Evolutionary conservation across 2,113 vertebrate species (phyloP).

Genomic region (Crotalus helleri): DNA sequence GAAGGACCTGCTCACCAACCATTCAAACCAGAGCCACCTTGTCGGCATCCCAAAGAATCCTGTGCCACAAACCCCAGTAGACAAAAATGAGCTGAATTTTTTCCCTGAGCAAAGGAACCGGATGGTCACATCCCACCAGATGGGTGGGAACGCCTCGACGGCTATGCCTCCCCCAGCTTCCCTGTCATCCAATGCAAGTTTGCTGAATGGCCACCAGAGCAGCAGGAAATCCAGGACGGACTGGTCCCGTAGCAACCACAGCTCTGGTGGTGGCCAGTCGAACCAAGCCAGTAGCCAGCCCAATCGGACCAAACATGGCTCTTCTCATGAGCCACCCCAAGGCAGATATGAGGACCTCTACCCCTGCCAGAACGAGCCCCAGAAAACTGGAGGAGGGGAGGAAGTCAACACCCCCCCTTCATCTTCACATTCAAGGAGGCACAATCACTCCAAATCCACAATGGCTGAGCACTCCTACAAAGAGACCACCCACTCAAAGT

Average conservation of each 20-base stretch:
- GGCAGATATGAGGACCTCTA: slow-evolving; percentile 84
- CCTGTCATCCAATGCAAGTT: slow-evolving; percentile 71
- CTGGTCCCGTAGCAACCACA: slow-evolving; percentile 79
- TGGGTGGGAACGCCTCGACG: slow-evolving; percentile 56
- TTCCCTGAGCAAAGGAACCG: slow-evolving; percentile 79
- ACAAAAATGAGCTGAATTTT: slow-evolving; percentile 79
- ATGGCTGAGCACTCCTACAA: slow-evolving; percentile 73
- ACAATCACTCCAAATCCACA: slow-evolving; percentile 70
- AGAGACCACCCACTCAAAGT: slow-evolving; percentile 79
- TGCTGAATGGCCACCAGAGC: slow-evolving; percentile 72
- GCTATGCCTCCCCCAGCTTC: slow-evolving; percentile 73
- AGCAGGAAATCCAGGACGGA: slow-evolving; percentile 84
- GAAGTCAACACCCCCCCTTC: slow-evolving; percentile 75
- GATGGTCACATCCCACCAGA: slow-evolving; percentile 72
- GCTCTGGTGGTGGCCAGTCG: slow-evolving; percentile 62
- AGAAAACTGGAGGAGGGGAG: slow-evolving; percentile 71
- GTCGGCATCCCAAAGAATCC: slow-evolving; percentile 95
- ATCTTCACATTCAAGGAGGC: slow-evolving; percentile 74
- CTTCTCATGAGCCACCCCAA: slow-evolving; percentile 76
- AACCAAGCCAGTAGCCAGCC: slow-evolving; percentile 68
- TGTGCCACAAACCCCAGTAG: slow-evolving; percentile 79
- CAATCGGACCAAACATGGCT: slow-evolving; percentile 75
- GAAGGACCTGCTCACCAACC: slow-evolving; percentile 92
- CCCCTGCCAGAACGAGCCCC: slow-evolving; percentile 80
- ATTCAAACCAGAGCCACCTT: slow-evolving; percentile 94